phyloP scores from a whole-genome alignment of 2,888 invertebrate species.

The Zygaena filipendulae region DNA sequence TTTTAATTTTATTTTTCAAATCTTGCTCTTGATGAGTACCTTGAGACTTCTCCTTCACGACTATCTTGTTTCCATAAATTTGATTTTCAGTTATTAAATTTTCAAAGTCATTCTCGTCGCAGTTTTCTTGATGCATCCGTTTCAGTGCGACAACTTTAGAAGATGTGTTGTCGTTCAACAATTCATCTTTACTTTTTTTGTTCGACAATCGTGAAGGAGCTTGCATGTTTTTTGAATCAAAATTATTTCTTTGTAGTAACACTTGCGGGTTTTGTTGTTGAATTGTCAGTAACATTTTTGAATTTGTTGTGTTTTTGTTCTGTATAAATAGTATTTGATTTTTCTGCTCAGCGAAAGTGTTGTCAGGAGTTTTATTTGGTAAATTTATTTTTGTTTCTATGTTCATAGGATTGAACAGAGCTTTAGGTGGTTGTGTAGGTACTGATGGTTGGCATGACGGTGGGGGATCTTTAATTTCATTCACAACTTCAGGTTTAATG shows the following conservation, averaged over 20 bases:
- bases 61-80: slow-evolving; percentile 66
- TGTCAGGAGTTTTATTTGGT: slow-evolving; percentile 36
- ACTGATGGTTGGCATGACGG: slow-evolving; percentile 17
- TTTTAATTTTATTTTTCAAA: slow-evolving; percentile 31
- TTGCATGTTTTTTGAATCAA: slow-evolving; percentile 58
- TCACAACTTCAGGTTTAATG: slow-evolving; percentile 25
- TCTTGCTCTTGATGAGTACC: slow-evolving; percentile 50
- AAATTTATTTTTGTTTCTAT: slow-evolving; percentile 34
- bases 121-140: slow-evolving; percentile 55
- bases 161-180: slow-evolving; percentile 32
- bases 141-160: slow-evolving; percentile 61
- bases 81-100: slow-evolving; percentile 66
- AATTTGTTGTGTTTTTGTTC: slow-evolving; percentile 37
- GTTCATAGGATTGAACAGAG: slow-evolving; percentile 35
- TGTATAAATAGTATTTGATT: slow-evolving; percentile 52
- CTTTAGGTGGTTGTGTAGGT: slow-evolving; percentile 17
- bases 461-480: slow-evolving; percentile 26
- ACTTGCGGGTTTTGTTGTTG: slow-evolving; percentile 50
- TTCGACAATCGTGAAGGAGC: slow-evolving; percentile 55
- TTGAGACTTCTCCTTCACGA: slow-evolving; percentile 65
- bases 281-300: slow-evolving; percentile 49
- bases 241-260: slow-evolving; percentile 41
- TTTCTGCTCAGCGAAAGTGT: slow-evolving; percentile 37
- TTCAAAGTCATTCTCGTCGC: slow-evolving; percentile 64
- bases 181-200: slow-evolving; percentile 53